phyloP scores from a whole-genome alignment of 2,113 vertebrate species.

The Notechis scutatus region DNA sequence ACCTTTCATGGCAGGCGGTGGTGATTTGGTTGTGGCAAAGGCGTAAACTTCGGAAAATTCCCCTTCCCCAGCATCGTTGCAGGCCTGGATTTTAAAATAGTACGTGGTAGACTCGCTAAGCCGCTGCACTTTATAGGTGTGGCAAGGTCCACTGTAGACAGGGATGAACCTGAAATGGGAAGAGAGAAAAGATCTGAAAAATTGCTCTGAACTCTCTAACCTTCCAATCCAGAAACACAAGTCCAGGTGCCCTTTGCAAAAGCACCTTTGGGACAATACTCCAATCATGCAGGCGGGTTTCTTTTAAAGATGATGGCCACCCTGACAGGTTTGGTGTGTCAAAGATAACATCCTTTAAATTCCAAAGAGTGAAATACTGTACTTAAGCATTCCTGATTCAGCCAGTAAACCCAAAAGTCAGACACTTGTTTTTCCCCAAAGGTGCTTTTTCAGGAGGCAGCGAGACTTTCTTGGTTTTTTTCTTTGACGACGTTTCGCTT shows the following conservation, averaged over 20 bases:
- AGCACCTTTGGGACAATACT: background rate
- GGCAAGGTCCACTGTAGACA: constrained; percentile 75
- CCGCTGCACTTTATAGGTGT: constrained; percentile 78
- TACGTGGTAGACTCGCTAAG: constrained; percentile 75
- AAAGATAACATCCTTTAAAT: background rate
- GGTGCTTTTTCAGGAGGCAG: no score
- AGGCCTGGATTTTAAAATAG: constrained; percentile 77
- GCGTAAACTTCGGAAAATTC: constrained; percentile 72
- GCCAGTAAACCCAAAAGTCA: background rate
- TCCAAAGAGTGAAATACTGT: background rate
- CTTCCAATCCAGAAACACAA: background rate
- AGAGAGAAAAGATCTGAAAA: background rate
- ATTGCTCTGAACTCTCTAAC: background rate
- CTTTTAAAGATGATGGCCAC: background rate
- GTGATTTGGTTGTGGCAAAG: constrained; percentile 77
- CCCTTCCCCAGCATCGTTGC: constrained; percentile 74
- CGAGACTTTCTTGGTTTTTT: no score
- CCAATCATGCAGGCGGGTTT: background rate
- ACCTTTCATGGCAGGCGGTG: constrained; percentile 78
- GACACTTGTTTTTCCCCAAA: background rate
- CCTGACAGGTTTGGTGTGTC: background rate
- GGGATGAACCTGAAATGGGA: constrained; percentile 67
- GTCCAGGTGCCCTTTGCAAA: background rate
- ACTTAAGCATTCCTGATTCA: background rate
- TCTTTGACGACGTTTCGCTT: no score